phyloP scores from a whole-genome alignment of 2,113 vertebrate species.

The Oenanthe melanoleuca region DNA sequence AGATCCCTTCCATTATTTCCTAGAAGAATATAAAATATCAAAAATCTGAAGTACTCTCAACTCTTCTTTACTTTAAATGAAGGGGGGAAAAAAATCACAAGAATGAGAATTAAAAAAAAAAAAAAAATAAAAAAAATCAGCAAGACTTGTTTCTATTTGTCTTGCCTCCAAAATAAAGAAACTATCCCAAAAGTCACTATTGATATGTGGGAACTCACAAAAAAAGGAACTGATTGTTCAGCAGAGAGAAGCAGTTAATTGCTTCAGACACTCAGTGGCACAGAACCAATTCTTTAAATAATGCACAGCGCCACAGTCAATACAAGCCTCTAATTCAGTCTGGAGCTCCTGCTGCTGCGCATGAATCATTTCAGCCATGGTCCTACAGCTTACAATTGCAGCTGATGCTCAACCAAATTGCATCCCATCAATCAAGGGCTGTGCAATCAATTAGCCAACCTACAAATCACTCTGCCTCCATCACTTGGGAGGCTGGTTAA shows the following conservation, averaged over 20 bases:
- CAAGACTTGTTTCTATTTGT: background rate
- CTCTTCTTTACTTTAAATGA: background rate
- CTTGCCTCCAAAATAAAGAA: constrained; percentile 7
- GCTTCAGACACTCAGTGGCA: constrained; percentile 39
- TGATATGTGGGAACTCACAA: background rate
- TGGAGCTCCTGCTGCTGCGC: constrained; percentile 1
- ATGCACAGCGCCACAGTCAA: constrained; percentile 4
- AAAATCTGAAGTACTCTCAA: background rate
- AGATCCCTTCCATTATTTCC: background rate
- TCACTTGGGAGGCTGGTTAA: background rate
- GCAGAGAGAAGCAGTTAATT: constrained; percentile 47
- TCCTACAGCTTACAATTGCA: background rate
- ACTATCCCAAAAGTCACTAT: constrained; percentile 3
- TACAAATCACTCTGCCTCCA: background rate
- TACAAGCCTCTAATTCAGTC: constrained; percentile 50
- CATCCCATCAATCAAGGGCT: constrained; percentile 1
- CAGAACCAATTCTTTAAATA: constrained; percentile 53
- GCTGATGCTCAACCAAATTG: constrained; percentile 25
- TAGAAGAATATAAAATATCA: background rate
- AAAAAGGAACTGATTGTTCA: constrained; percentile 37
- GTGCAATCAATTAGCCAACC: background rate
- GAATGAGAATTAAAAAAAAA: background rate
- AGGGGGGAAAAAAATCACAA: background rate
- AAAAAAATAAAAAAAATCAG: background rate
- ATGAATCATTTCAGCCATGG: constrained; percentile 14